Evolutionary conservation across 2,888 invertebrate species (phyloP).

Genomic region (Phalangium opilio): DNA sequence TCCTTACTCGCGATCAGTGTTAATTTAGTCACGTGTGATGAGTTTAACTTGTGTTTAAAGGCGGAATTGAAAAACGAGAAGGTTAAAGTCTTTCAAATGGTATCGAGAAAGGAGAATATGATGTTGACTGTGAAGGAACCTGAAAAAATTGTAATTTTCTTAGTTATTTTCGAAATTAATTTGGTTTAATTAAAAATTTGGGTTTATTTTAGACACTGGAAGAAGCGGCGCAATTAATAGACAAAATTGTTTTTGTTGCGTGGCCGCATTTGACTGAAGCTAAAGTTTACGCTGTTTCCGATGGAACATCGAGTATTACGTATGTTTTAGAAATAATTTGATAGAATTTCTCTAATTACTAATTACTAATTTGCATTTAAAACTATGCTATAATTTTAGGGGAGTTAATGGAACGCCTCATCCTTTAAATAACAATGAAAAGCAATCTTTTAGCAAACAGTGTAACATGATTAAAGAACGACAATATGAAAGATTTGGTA

Average conservation of each 20-base stretch:
- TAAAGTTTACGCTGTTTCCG: slow-evolving; percentile 45
- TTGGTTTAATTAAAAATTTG: neutral
- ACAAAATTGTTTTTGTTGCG: slow-evolving; percentile 57
- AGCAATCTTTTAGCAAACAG: too few relatives aligned
- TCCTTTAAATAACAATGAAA: too few relatives aligned
- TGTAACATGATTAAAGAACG: slow-evolving; percentile 6
- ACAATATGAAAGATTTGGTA: slow-evolving; percentile 48
- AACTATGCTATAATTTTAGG: neutral
- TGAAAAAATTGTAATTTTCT: slow-evolving; percentile 12
- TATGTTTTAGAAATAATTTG: neutral
- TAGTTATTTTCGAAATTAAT: neutral
- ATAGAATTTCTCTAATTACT: neutral
- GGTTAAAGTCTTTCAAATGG: slow-evolving; percentile 59
- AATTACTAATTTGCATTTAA: neutral
- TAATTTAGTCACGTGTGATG: too few relatives aligned
- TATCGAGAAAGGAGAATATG: slow-evolving; percentile 65
- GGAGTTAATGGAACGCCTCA: too few relatives aligned
- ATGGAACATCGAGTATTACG: slow-evolving; percentile 31
- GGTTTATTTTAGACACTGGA: slow-evolving; percentile 23
- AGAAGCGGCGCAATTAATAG: slow-evolving; percentile 48
- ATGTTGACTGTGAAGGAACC: slow-evolving; percentile 46
- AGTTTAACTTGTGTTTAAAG: too few relatives aligned
- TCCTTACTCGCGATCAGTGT: too few relatives aligned
- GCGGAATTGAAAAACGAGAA: slow-evolving; percentile 16
- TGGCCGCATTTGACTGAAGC: slow-evolving; percentile 91